A percentile compares a stretch with the other conserved stretches of the same genome.
phyloP scores from a whole-genome alignment of 2,888 invertebrate genomes.

The Meghimatium bilineatum region DNA sequence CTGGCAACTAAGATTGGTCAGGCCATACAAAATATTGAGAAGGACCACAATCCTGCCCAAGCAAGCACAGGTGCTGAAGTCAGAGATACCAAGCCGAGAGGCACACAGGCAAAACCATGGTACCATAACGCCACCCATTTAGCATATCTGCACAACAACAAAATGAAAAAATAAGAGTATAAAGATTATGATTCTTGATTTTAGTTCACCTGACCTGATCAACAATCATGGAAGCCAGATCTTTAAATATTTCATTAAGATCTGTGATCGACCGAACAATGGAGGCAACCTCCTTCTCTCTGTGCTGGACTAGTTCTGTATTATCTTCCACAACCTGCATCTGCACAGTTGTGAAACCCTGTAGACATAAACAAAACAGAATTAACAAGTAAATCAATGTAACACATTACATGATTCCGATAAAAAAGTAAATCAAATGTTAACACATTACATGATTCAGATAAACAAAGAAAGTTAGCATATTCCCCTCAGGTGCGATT shows the following conservation, averaged over 20 bases:
- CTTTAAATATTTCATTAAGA: slow-evolving; percentile 95
- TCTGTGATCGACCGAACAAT: slow-evolving; percentile 92
- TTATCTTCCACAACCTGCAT: slow-evolving; percentile 87
- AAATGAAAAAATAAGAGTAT: not conserved
- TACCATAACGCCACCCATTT: too few relatives aligned
- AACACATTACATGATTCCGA: not conserved
- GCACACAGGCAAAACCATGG: not conserved
- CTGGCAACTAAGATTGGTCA: too few relatives aligned
- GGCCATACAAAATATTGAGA: too few relatives aligned
- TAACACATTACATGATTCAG: too few relatives aligned
- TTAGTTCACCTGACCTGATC: slow-evolving; percentile 79
- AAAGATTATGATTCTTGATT: not conserved
- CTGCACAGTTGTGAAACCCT: slow-evolving; percentile 80
- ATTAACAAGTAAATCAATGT: not conserved
- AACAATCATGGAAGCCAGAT: slow-evolving; percentile 81
- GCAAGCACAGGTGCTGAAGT: too few relatives aligned
- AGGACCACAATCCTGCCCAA: too few relatives aligned
- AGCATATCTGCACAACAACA: not conserved
- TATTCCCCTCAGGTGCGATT: too few relatives aligned
- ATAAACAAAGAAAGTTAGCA: too few relatives aligned
- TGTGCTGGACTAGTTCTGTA: slow-evolving; percentile 66
- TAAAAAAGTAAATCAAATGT: not conserved
- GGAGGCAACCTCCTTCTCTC: slow-evolving; percentile 88
- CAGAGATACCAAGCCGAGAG: not conserved
- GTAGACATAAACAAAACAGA: slow-evolving; percentile 47